A percentile compares a stretch with the other conserved stretches of the same genome.
These are phyloP conservation scores for Ophion costatus DNA, from an alignment of 2,888 invertebrate genomes.

Conservation along the genomic window DNA sequence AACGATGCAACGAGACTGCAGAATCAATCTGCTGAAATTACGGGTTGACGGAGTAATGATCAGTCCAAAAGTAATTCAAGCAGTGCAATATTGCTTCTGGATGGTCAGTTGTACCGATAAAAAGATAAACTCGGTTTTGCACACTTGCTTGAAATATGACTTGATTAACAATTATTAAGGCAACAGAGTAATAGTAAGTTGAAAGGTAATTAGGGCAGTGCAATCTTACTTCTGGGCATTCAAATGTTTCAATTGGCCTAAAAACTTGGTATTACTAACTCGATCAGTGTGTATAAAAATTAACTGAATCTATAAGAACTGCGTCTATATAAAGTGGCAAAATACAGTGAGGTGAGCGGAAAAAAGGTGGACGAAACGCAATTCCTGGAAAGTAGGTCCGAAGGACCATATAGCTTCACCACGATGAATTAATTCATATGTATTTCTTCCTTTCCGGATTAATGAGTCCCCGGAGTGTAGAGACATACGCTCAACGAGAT, in stretches of 20 bases:
- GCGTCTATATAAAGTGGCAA: neutral
- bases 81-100: too few species aligned
- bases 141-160: too few species aligned
- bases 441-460: slow-evolving; percentile 66
- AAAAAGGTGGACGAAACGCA: slow-evolving; percentile 44
- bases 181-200: neutral
- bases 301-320: neutral
- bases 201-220: neutral
- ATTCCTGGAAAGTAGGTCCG: slow-evolving; percentile 63
- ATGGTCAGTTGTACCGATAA: too few species aligned
- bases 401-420: slow-evolving; percentile 51
- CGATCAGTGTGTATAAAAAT: slow-evolving; percentile 16
- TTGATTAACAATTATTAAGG: neutral
- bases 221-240: neutral
- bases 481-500: slow-evolving; percentile 54
- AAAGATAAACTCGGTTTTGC: too few species aligned
- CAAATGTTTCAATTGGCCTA: neutral
- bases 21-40: too few species aligned
- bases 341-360: slow-evolving; percentile 41
- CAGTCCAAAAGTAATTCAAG: too few species aligned
- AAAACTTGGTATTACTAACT: slow-evolving; percentile 14
- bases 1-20: too few species aligned
- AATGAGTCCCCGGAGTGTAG: slow-evolving; percentile 65
- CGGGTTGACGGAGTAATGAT: too few species aligned
- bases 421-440: slow-evolving; percentile 65